Evolutionary conservation across 2,113 vertebrate genomes (phyloP), one percentile per base, ranked within the genome.

Genomic region (Ammodytes marinus): DNA sequence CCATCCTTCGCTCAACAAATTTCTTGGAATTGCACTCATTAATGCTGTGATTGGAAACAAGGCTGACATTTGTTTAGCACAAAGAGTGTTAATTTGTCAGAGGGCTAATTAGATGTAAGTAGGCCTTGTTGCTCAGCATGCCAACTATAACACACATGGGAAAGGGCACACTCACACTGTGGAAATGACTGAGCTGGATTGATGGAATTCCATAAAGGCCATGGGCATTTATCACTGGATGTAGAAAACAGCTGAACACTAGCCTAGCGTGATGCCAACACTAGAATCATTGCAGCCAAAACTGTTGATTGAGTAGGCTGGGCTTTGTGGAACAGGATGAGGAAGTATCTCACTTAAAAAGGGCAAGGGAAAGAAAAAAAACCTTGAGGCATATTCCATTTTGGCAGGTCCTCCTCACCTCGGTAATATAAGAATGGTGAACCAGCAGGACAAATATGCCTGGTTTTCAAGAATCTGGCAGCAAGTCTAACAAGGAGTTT

Each of bases 31-130:
- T 53, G 55, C 17, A 5, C 39, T 86, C 46, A 12, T 27, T 60
- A 27, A 69, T 42, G 63, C 54, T 53, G 70, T 37, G 70, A 82
- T 59, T 76, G 77, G 75, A 85, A 88, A 73, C 66, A 57, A 79
- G 39, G 63, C 64, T 54, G 77, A 74, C 67, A 68, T 89, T 86
- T 79, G 77, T 88, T 89, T 81, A 85, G 74, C 63, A 68, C 46
- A 65, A 45, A 27, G 42, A 74, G 84, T 72, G 74, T 83, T 86
- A 83, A 84, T 89, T 90, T 89, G 79, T 90, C 82, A 82, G 74
- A 45, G 84, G 42, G 67, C 50, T 85, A 87, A 89, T 90, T 79
- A 83, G 53, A 79, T 77, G 71, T 71, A 76, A 77, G 77, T 67
- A 75, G 75, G 82, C 55, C 69, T 60, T 58, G 59, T 64, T 79